phyloP scores from a whole-genome alignment of 1,140 invertebrate genomes.

The Drosophila ogumai region DNA sequence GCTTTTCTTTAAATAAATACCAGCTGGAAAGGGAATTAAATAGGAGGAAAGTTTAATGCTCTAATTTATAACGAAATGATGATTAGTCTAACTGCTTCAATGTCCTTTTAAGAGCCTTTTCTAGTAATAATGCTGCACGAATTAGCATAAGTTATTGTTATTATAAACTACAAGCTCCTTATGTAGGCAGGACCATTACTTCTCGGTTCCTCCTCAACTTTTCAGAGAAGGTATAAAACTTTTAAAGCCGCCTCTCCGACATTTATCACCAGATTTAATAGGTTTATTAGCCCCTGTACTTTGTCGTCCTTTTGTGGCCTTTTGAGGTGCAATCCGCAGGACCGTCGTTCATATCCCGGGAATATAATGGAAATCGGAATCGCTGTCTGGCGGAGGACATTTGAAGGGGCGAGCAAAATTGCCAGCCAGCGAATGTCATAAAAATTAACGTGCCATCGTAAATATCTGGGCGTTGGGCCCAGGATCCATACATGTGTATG shows the following conservation, averaged over 20 bases:
- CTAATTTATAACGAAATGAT: too few relatives aligned
- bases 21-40: not conserved
- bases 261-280: slow-evolving; percentile 41
- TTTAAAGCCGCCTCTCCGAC: slow-evolving; percentile 2
- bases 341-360: slow-evolving; percentile 7
- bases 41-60: too few relatives aligned
- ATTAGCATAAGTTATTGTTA: not conserved
- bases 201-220: not conserved
- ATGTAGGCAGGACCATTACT: too few relatives aligned
- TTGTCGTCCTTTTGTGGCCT: slow-evolving; percentile 12
- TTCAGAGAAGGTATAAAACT: not conserved
- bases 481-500: slow-evolving; percentile 17
- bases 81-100: not conserved
- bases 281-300: slow-evolving; percentile 40
- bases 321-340: slow-evolving; percentile 17
- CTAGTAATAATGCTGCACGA: not conserved
- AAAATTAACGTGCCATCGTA: slow-evolving; percentile 78
- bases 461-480: slow-evolving; percentile 55
- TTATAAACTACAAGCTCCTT: slow-evolving; percentile 5
- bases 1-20: not conserved
- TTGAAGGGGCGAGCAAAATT: slow-evolving; percentile 44
- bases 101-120: not conserved
- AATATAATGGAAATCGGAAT: slow-evolving; percentile 42
- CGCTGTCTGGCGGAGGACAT: slow-evolving; percentile 37
- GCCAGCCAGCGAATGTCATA: slow-evolving; percentile 61